phyloP scores from a whole-genome alignment of 2,113 vertebrate species.

The Dryoscopus gambensis region DNA sequence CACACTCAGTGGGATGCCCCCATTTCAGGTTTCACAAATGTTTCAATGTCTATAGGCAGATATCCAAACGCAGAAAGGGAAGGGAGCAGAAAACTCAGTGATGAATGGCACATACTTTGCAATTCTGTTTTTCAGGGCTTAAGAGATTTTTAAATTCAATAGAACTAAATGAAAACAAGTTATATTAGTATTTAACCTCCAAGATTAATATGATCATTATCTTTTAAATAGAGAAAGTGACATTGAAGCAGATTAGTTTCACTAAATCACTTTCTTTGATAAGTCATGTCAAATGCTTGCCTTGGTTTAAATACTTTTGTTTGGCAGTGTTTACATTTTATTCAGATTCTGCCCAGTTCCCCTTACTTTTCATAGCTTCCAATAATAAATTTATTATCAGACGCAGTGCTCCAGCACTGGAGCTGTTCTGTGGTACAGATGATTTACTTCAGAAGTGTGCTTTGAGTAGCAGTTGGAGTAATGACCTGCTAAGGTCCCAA shows the following conservation, averaged over 20 bases:
- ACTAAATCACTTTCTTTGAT: neutral
- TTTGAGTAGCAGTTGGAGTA: neutral
- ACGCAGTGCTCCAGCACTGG: neutral
- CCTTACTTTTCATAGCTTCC: neutral
- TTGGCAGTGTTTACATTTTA: neutral
- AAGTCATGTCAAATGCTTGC: neutral
- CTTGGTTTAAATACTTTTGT: neutral
- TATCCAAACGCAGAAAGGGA: neutral
- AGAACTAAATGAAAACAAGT: neutral
- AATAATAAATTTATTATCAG: neutral
- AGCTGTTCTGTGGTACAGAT: neutral
- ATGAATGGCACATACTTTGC: neutral
- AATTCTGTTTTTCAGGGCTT: neutral
- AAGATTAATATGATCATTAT: neutral
- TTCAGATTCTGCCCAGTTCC: neutral
- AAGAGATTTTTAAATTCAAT: neutral
- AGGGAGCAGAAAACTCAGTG: neutral
- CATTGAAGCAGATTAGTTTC: neutral
- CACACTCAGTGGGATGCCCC: neutral
- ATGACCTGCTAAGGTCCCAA: neutral
- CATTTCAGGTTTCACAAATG: neutral
- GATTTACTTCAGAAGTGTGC: neutral
- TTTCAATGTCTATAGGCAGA: neutral
- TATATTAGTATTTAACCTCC: neutral
- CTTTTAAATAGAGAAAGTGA: neutral